Conservation (phyloP, 23 tunicate species). For the Clavelina lepadiformis region DNA sequence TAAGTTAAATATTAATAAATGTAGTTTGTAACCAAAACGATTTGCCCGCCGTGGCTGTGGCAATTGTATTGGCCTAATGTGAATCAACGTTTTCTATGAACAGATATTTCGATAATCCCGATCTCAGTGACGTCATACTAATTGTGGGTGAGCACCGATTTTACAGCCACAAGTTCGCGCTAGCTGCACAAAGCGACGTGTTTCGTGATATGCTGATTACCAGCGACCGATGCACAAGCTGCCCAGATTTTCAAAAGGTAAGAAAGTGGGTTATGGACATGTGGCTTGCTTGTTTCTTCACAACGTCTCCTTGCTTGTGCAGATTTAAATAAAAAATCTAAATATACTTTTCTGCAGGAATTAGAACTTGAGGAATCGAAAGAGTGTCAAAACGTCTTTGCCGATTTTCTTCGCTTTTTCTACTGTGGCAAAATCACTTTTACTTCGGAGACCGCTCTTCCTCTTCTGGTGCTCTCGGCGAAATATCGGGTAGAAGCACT, state of each 20-base stretch:
- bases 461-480: conserved; percentile 79
- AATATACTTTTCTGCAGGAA: too few relatives aligned
- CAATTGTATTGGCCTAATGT: neutral
- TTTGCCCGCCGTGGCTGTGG: neutral
- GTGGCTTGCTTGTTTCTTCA: too few relatives aligned
- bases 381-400: conserved; percentile 83
- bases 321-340: too few relatives aligned
- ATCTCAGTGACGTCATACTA: conserved; percentile 81
- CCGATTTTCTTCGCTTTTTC: conserved; percentile 78
- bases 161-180: conserved; percentile 88
- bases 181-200: conserved; percentile 91
- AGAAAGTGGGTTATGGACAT: too few relatives aligned
- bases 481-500: conserved; percentile 84
- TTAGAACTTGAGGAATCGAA: conserved; percentile 79
- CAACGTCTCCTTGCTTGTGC: too few relatives aligned
- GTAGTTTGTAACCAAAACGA: neutral
- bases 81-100: neutral
- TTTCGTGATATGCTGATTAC: conserved; percentile 91
- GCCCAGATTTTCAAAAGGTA: conserved; percentile 88
- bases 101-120: conserved; percentile 89
- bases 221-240: conserved; percentile 63
- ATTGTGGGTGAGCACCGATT: conserved; percentile 76
- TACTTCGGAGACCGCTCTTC: conserved; percentile 76
- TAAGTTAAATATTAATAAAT: neutral
- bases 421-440: conserved; percentile 95